Evolutionary conservation across 2,797 vertebrate species (phyloP).

Genomic region (Tympanoctomys barrerae): DNA sequence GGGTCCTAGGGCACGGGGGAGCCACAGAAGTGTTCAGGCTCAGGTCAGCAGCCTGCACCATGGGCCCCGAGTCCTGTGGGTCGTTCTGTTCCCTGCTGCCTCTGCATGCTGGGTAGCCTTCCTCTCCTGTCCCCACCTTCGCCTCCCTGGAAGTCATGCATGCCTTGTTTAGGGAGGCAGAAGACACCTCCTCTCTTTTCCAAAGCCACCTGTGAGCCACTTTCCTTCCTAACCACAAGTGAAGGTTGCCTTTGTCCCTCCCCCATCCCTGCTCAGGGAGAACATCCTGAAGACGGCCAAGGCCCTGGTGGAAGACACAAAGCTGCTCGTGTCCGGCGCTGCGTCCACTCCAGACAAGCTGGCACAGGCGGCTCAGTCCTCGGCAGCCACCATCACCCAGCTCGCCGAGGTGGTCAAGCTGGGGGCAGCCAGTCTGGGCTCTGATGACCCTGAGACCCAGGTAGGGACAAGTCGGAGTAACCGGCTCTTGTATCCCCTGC

Average conservation of each 20-base stretch:
- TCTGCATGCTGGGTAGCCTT: not conserved
- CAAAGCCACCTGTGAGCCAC: not conserved
- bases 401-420: constrained; percentile 98
- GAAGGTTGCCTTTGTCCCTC: not conserved
- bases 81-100: rapidly evolving
- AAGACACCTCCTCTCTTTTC: not conserved
- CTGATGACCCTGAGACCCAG: constrained; percentile 98
- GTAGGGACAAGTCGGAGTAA: constrained; percentile 82
- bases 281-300: constrained; percentile 99
- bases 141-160: not conserved
- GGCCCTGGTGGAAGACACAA: constrained; percentile 98
- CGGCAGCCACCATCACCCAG: constrained; percentile 98
- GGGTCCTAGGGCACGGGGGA: not conserved
- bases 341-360: constrained; percentile 98
- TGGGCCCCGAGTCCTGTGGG: not conserved
- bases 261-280: constrained; percentile 89
- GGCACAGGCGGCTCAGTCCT: constrained; percentile 98
- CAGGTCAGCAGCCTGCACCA: rapidly evolving
- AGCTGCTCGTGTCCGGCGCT: constrained; percentile 96
- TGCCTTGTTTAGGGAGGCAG: too few species aligned
- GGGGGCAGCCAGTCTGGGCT: constrained; percentile 97
- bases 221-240: not conserved
- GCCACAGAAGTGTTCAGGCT: rapidly evolving
- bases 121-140: not conserved
- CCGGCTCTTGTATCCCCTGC: rapidly evolving